Percentiles rank a stretch among this genome's conserved stretches.
Conservation (phyloP, 2,113 vertebrate genomes). For the Miniopterus natalensis region DNA sequence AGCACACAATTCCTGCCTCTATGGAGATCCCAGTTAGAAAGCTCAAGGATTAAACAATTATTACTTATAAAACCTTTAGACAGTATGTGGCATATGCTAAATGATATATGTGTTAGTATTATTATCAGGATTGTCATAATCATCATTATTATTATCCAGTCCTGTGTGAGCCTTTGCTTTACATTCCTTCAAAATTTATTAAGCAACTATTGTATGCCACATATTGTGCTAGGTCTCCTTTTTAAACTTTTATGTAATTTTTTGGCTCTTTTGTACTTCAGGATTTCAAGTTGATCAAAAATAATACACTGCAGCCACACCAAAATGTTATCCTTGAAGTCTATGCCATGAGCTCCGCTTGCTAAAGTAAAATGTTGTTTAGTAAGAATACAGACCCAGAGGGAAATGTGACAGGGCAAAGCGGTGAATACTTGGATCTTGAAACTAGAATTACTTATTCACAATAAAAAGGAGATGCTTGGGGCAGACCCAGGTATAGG, state of each 20-base stretch:
- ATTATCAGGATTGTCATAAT: neutral
- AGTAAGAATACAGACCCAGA: slow-evolving; percentile 45
- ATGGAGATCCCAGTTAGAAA: slow-evolving; percentile 41
- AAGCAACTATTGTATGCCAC: neutral
- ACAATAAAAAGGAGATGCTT: slow-evolving; percentile 9
- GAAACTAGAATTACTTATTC: slow-evolving; percentile 41
- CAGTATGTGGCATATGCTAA: neutral
- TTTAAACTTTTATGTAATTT: slow-evolving; percentile 58
- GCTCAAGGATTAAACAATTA: neutral
- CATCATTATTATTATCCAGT: slow-evolving; percentile 47
- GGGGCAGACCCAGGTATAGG: neutral
- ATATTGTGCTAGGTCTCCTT: slow-evolving; percentile 34
- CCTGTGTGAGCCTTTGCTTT: slow-evolving; percentile 20
- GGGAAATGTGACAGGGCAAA: slow-evolving; percentile 50
- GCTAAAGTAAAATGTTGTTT: slow-evolving; percentile 61
- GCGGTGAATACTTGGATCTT: slow-evolving; percentile 9
- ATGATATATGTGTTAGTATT: neutral
- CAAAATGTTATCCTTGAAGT: slow-evolving; percentile 33
- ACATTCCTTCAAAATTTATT: slow-evolving; percentile 44
- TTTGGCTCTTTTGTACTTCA: slow-evolving; percentile 58
- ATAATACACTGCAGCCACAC: neutral
- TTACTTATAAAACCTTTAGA: slow-evolving; percentile 31
- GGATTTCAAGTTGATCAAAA: slow-evolving; percentile 55
- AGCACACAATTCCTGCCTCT: neutral
- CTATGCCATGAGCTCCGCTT: slow-evolving; percentile 53